Evolutionary conservation across 2,888 invertebrate genomes (phyloP), one percentile per base, ranked within the genome.

Genomic region (Athalia cordata): DNA sequence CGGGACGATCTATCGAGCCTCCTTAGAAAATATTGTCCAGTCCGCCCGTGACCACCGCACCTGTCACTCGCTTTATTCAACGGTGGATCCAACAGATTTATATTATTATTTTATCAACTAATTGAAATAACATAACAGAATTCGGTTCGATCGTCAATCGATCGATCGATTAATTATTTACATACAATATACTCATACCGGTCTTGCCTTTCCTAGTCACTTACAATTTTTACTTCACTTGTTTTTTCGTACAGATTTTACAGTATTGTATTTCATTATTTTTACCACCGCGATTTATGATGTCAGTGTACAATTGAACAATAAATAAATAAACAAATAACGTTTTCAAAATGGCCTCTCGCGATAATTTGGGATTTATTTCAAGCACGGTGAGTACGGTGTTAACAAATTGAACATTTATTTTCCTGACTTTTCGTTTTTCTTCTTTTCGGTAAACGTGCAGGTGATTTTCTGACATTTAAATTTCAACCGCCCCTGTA

Each of bases 311-410:
- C 9, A n/a, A 61, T 55, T 9, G 52, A 29, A 15, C 8, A 6
- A 9, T 81, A 52, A 61, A 76, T 49, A 15, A 15, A 52, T 9
- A 50, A 29, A 29, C n/a, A 29, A 2, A 29, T 29, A 29, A 29
- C 29, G 0, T 47, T 79, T 57, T 9, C 75, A 45, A 4, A 72
- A 83, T 77, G 55, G 89, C 89, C 88, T 87, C 89, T 65, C 88
- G 85, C 81, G 87, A 87, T 74, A 89, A 89, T 86, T 85, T 87
- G 74, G 89, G 88, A 86, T 89, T 88, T 87, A 86, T 86, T 5
- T 85, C 86, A 52, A 89, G 89, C 78, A 85, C 86, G 85, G 89
- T 89, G 79, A 88, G 89, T 87, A 65, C 66, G 15, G 64, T 75
- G 49, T 29, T 29, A 2, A 29, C 29, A 2, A 29, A 29, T 29